Percentiles rank a stretch among this genome's conserved stretches.
Conservation (phyloP, 2,797 vertebrate species). For the Sternarchorhynchus goeldii region DNA sequence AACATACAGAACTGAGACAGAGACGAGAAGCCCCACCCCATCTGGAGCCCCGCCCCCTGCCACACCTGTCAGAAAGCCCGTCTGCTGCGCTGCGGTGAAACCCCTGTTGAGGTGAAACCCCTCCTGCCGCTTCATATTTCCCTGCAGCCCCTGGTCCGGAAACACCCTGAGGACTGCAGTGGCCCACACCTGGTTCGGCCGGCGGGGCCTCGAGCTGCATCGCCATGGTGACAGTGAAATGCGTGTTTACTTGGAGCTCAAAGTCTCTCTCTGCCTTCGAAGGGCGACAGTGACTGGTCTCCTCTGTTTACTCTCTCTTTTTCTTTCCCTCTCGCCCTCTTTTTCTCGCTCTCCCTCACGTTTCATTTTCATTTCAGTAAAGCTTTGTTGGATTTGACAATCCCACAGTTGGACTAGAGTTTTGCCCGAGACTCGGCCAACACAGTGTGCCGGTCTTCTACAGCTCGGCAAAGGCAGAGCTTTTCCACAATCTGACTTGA, state of each 20-base stretch:
- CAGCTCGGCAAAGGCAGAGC: too few species aligned
- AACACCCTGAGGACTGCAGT: too few species aligned
- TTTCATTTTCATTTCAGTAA: constrained; percentile 51
- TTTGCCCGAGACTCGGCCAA: not conserved
- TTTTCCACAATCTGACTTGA: too few species aligned
- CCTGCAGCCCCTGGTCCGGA: too few species aligned
- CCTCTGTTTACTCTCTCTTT: constrained; percentile 14
- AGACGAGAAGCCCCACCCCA: too few species aligned
- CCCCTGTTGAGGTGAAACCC: too few species aligned
- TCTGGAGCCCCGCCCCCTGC: too few species aligned
- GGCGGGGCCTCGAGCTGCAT: not conserved
- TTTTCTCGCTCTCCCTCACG: not conserved
- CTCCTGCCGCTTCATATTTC: too few species aligned
- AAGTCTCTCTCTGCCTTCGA: not conserved
- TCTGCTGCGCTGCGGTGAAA: too few species aligned
- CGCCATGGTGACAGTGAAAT: not conserved
- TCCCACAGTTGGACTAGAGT: constrained; percentile 1
- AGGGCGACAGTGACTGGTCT: not conserved
- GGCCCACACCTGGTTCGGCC: not conserved
- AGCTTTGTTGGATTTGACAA: constrained; percentile 48
- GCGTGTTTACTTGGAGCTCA: constrained; percentile 22
- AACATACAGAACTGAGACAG: too few species aligned
- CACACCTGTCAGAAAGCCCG: too few species aligned
- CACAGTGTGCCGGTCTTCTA: not conserved
- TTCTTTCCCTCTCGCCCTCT: constrained; percentile 23